Conservation (phyloP, 2,113 vertebrate species). For the Trogon melanurus region DNA sequence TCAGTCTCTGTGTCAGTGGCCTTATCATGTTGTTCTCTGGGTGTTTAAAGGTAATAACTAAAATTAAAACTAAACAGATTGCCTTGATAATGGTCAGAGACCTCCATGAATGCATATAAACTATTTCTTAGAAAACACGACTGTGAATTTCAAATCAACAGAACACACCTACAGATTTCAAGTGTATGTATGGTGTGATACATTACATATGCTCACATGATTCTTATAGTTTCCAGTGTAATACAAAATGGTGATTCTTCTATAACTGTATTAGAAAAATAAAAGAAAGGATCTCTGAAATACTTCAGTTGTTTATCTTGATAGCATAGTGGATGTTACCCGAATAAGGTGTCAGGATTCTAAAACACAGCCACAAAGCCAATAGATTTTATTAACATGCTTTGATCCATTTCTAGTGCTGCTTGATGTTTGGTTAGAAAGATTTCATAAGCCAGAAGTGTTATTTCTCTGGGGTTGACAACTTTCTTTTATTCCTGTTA, state of each 20-base stretch:
- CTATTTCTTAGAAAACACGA: neutral
- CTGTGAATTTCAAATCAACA: neutral
- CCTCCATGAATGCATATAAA: neutral
- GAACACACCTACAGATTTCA: neutral
- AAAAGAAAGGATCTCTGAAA: neutral
- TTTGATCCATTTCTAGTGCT: neutral
- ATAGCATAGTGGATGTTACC: neutral
- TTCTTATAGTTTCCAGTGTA: neutral
- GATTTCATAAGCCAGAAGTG: neutral
- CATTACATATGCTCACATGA: fast-evolving
- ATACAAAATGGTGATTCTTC: neutral
- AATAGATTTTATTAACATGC: neutral
- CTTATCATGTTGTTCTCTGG: neutral
- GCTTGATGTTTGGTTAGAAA: conserved; percentile 19
- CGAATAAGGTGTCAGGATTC: neutral
- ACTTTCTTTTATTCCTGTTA: neutral
- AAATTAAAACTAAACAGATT: neutral
- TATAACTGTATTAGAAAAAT: neutral
- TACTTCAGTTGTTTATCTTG: neutral
- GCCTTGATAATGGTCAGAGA: neutral
- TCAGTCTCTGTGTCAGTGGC: neutral
- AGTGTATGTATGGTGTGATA: neutral
- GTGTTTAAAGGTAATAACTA: neutral
- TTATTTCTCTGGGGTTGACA: neutral
- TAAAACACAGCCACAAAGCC: neutral